A percentile compares a stretch with the other conserved stretches of the same genome.
phyloP scores from a whole-genome alignment of 1,140 invertebrate genomes.

The Matsumurasca onukii region DNA sequence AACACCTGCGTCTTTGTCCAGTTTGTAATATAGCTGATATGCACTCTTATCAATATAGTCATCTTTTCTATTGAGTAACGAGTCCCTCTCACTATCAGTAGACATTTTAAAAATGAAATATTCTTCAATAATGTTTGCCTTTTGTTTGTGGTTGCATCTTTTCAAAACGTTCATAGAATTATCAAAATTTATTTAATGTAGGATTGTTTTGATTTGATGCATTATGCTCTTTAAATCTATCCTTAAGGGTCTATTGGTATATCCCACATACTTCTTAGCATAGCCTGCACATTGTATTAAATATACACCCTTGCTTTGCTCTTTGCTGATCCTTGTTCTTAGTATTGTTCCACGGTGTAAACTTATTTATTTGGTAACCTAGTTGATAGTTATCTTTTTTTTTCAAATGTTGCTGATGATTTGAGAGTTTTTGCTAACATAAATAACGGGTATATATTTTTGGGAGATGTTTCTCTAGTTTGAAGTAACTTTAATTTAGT shows the following conservation, averaged over 20 bases:
- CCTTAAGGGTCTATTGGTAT: not conserved
- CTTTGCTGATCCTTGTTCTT: not conserved
- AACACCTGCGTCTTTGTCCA: too few relatives aligned
- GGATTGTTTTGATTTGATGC: not conserved
- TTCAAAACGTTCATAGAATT: too few relatives aligned
- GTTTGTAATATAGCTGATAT: too few relatives aligned
- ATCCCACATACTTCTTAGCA: not conserved
- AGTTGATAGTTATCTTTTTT: not conserved
- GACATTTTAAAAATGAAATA: too few relatives aligned
- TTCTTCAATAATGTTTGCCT: too few relatives aligned
- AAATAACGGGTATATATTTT: not conserved
- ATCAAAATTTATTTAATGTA: too few relatives aligned
- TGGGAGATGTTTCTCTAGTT: too few relatives aligned
- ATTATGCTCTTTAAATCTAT: not conserved
- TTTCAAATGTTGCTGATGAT: not conserved
- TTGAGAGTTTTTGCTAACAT: not conserved
- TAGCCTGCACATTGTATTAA: not conserved
- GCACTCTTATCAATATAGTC: too few relatives aligned
- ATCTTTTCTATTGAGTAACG: too few relatives aligned
- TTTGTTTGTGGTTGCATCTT: too few relatives aligned
- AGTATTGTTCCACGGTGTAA: not conserved
- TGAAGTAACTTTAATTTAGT: too few relatives aligned
- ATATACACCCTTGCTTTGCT: not conserved
- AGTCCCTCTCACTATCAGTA: too few relatives aligned
- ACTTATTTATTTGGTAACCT: not conserved